Conservation (phyloP, 23 tunicate genomes). For the Ciona savignyi region DNA sequence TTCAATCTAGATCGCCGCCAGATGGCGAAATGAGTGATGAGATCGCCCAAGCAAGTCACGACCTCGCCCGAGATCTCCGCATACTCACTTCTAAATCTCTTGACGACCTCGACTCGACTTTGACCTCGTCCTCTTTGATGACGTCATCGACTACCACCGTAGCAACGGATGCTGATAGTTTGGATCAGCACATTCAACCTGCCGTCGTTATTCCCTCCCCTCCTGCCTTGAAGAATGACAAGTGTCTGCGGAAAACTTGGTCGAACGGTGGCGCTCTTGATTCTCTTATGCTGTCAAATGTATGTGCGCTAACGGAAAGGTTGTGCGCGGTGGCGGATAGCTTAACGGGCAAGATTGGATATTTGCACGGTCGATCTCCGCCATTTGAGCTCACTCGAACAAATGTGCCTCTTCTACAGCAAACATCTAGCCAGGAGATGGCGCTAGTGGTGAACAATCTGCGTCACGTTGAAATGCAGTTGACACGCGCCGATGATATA, state of each 20-base stretch:
- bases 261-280: conserved; percentile 54
- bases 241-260: conserved; percentile 59
- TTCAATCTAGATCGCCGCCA: conserved; percentile 71
- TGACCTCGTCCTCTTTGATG: conserved; percentile 20
- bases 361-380: conserved; percentile 38
- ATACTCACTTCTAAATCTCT: conserved; percentile 41
- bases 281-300: conserved; percentile 70
- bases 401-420: conserved; percentile 88
- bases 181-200: conserved; percentile 28
- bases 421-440: conserved; percentile 83
- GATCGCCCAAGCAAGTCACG: conserved; percentile 66
- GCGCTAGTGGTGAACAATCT: conserved; percentile 83
- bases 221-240: conserved; percentile 4
- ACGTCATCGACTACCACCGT: not conserved
- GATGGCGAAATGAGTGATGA: conserved; percentile 88
- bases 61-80: conserved; percentile 58
- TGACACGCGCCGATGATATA: conserved; percentile 51
- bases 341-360: conserved; percentile 44
- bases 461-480: conserved; percentile 68
- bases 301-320: conserved; percentile 61
- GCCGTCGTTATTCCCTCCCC: conserved; percentile 17
- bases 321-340: conserved; percentile 47
- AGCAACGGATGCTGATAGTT: conserved; percentile 54
- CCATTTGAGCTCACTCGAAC: conserved; percentile 39
- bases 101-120: conserved; percentile 34